Evolutionary conservation across 2,113 vertebrate genomes (phyloP).

Genomic region (Prochilodus magdalenae): DNA sequence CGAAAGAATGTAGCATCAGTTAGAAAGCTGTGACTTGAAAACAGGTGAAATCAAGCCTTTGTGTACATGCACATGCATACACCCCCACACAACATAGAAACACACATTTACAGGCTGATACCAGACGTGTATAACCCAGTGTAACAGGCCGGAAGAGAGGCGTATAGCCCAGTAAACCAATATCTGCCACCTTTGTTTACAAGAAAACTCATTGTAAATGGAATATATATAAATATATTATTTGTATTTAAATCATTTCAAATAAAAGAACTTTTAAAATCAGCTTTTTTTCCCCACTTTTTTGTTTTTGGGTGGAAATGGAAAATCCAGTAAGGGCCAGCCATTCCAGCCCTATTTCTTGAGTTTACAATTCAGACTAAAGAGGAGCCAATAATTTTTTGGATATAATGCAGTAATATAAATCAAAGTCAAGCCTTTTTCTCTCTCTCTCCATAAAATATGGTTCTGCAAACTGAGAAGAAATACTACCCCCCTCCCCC

Average conservation of each 20-base stretch:
- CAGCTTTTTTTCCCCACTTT: conserved; percentile 22
- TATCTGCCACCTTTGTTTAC: conserved; percentile 85
- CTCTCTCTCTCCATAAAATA: too few species aligned
- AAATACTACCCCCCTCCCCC: too few species aligned
- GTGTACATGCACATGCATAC: conserved; percentile 21
- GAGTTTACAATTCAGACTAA: too few species aligned
- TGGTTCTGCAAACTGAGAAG: too few species aligned
- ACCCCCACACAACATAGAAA: conserved; percentile 43
- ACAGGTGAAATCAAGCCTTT: conserved; percentile 54
- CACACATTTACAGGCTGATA: conserved; percentile 22
- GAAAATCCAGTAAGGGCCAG: too few species aligned
- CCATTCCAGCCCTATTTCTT: too few species aligned
- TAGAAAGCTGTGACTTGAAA: conserved; percentile 46
- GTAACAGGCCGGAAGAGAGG: conserved; percentile 48
- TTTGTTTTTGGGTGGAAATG: background rate
- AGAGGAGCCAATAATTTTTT: too few species aligned
- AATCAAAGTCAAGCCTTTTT: too few species aligned
- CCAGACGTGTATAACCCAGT: conserved; percentile 13
- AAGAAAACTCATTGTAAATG: conserved; percentile 89
- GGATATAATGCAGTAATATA: too few species aligned
- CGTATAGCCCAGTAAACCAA: conserved; percentile 69
- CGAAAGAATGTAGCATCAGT: conserved; percentile 77
- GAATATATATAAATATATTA: conserved; percentile 83
- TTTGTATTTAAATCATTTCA: conserved; percentile 93
- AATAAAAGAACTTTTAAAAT: conserved; percentile 89